phyloP scores from a whole-genome alignment of 1,140 invertebrate species.

The Philopotamus ludificatus region DNA sequence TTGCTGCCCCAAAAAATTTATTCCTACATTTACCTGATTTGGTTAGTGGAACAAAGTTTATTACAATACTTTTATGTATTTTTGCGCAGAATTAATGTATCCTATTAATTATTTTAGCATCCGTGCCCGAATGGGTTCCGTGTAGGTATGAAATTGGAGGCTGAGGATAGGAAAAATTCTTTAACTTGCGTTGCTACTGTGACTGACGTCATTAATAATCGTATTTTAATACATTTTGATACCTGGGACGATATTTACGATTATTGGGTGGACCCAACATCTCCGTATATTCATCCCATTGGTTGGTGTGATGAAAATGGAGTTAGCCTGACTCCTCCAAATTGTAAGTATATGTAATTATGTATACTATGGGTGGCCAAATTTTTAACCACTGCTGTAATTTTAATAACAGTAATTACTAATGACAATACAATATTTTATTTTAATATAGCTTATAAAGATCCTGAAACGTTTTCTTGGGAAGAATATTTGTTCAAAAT shows the following conservation, averaged over 20 bases:
- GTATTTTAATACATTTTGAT: constrained; percentile 92
- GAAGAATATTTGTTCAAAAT: constrained; percentile 78
- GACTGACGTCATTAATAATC: constrained; percentile 77
- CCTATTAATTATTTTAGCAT: constrained; percentile 57
- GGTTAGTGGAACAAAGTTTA: constrained; percentile 50
- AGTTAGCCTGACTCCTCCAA: constrained; percentile 79
- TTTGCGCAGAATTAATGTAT: not conserved
- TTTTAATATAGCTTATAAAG: constrained; percentile 64
- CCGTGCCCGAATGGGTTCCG: constrained; percentile 75
- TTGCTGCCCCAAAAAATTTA: constrained; percentile 75
- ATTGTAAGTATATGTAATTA: constrained; percentile 61
- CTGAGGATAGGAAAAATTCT: constrained; percentile 88
- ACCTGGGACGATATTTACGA: constrained; percentile 93
- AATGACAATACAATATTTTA: not conserved
- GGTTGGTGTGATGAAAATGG: constrained; percentile 88
- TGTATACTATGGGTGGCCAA: too few relatives aligned
- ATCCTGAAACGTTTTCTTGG: constrained; percentile 78
- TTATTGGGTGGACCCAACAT: constrained; percentile 88
- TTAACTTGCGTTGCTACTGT: constrained; percentile 86
- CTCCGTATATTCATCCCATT: constrained; percentile 90
- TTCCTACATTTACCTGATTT: constrained; percentile 61
- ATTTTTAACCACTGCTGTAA: not conserved
- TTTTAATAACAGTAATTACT: not conserved
- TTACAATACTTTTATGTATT: not conserved
- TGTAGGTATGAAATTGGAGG: constrained; percentile 92